Evolutionary conservation across 2,888 invertebrate species (phyloP).

Genomic region (Acleris holmiana): DNA sequence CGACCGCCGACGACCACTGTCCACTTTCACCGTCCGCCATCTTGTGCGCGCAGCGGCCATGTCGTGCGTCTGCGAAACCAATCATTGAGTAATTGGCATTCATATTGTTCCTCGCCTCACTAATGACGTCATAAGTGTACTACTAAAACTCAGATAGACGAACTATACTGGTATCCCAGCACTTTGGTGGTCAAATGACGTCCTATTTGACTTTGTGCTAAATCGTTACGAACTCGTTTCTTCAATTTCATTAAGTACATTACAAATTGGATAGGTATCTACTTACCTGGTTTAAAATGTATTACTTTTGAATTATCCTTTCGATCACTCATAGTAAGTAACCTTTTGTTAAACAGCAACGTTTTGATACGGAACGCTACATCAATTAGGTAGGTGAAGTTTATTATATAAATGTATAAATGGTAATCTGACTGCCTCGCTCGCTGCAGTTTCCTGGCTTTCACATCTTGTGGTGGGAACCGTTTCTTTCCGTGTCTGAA

Average conservation of each 20-base stretch:
- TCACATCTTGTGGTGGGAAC: conserved; percentile 22
- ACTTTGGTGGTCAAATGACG: conserved; percentile 16
- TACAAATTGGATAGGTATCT: too few species aligned
- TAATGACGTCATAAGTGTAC: conserved; percentile 50
- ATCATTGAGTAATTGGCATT: conserved; percentile 68
- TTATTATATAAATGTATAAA: background rate
- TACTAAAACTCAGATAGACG: conserved; percentile 31
- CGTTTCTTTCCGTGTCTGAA: conserved; percentile 9
- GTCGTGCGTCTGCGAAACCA: conserved; percentile 55
- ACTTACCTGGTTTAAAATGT: too few species aligned
- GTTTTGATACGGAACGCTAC: background rate
- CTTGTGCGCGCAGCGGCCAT: conserved; percentile 63
- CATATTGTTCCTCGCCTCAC: conserved; percentile 55
- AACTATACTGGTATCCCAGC: background rate
- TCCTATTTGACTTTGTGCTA: conserved; percentile 1
- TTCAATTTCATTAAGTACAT: background rate
- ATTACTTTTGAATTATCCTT: background rate
- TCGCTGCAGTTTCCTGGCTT: conserved; percentile 16
- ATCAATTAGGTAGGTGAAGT: background rate
- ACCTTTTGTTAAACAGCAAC: too few species aligned
- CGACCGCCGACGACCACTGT: conserved; percentile 59
- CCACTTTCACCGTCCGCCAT: conserved; percentile 81
- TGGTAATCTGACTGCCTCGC: background rate
- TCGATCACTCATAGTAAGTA: too few species aligned
- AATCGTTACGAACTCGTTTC: conserved; percentile 1